Base-by-base conservation (phyloP, 2,113 vertebrate genomes). In the Brienomyrus brachyistius region DNA sequence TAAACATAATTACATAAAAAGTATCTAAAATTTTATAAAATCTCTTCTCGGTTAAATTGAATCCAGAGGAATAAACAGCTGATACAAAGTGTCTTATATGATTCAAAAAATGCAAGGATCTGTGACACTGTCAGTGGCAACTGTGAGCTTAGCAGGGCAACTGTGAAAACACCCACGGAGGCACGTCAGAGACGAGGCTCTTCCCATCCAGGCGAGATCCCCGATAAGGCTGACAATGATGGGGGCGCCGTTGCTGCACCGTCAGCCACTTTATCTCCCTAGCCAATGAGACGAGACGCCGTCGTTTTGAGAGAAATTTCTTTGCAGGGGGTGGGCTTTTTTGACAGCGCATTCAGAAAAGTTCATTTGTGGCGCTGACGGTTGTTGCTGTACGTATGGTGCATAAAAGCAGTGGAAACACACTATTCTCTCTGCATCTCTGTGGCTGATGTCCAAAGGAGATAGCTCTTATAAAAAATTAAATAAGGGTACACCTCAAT, bases 381-480 rank as follows among this genome's bases (percentile, higher is more conserved):
- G 91, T 90, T 90, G 56, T 83, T 88, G 91, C 85, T 87, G 51
- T 87, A 87, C 92, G 93, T 93, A 90, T 88, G 91, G 11, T 62
- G 83, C 92, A 47, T 90, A 84, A 92, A 91, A 43, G 47, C 43
- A 92, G 88, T 90, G 70, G 90, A 94, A 95, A 94, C 89, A 92
- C 86, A 89, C 91, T 90, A 91, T 93, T 94, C 90, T 92, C 70
- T 89, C 92, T 92, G 84, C 89, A 92, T 77, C 89, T 90, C 83
- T 52, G 80, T 95, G 95, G 93, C 94, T 95, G 93, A 94, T 93
- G 90, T 92, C 91, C 93, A 95, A 94, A 89, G 48, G 19, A 95
- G 94, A 95, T 95, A 90, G 90, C 94, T 93, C 91, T 91, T 94
- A 93, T 94, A 93, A 95, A 95, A 94, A 96, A 95, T 94, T 92